A percentile compares a stretch with the other conserved stretches of the same genome.
phyloP scores from a whole-genome alignment of 1,140 invertebrate genomes.

The Popillia japonica region DNA sequence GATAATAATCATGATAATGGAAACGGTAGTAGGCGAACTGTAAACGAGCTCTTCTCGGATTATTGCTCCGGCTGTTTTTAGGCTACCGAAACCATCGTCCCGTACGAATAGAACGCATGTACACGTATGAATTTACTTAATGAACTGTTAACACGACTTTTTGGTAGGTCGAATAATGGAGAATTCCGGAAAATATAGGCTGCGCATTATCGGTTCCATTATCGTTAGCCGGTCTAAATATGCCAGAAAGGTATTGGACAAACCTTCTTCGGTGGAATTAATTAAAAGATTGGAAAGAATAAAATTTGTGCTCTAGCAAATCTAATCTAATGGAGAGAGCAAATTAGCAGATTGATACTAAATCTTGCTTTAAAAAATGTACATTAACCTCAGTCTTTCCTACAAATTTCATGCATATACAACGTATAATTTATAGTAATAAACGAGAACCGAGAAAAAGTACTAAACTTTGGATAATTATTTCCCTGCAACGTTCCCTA shows the following conservation, averaged over 20 bases:
- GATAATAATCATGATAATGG: slow-evolving; percentile 13
- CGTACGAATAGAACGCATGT: background rate
- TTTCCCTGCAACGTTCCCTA: background rate
- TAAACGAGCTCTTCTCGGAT: slow-evolving; percentile 9
- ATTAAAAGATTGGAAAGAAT: no score
- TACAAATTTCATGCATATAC: no score
- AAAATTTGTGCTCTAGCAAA: no score
- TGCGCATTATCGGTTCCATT: background rate
- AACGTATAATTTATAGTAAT: no score
- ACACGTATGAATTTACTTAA: slow-evolving; percentile 6
- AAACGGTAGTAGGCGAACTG: background rate
- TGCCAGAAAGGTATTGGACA: no score
- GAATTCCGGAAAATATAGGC: background rate
- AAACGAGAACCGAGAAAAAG: no score
- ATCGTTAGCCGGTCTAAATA: background rate
- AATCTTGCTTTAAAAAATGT: no score
- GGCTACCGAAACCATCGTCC: background rate
- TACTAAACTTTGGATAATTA: background rate
- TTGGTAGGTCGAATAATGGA: background rate
- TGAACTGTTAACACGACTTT: slow-evolving; percentile 18
- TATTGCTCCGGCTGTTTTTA: background rate
- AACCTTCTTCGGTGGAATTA: no score
- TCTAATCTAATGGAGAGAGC: no score
- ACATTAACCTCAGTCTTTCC: no score
- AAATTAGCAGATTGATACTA: no score